phyloP scores from a whole-genome alignment of 2,113 vertebrate genomes.

The Piprites chloris region DNA sequence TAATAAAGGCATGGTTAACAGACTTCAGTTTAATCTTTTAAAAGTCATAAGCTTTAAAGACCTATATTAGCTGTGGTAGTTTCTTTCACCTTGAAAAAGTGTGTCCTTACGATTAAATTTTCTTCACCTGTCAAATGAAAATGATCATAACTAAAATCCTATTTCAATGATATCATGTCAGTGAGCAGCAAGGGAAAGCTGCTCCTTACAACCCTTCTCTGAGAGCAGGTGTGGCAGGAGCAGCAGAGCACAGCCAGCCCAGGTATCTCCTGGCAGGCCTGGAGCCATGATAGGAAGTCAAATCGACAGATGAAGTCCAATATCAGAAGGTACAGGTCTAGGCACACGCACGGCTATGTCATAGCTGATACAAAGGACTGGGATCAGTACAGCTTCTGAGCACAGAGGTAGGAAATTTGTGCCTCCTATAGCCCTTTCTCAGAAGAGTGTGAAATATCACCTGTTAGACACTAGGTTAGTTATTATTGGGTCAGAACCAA shows the following conservation, averaged over 20 bases:
- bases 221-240: neutral
- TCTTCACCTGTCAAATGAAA: neutral
- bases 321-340: neutral
- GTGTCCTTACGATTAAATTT: neutral
- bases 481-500: too few species aligned
- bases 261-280: neutral
- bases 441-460: neutral
- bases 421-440: neutral
- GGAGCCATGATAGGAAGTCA: fast-evolving
- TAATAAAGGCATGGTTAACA: neutral
- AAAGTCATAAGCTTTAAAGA: neutral
- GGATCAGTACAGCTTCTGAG: neutral
- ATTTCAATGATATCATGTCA: neutral
- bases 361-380: neutral
- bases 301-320: neutral
- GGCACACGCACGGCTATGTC: neutral
- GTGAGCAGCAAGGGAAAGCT: neutral
- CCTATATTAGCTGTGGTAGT: neutral
- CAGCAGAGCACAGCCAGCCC: neutral
- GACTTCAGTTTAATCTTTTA: neutral
- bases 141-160: neutral
- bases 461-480: too few species aligned
- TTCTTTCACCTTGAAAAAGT: neutral
- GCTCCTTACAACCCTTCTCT: neutral
- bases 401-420: neutral